Evolutionary conservation across 2,113 vertebrate species (phyloP).

Genomic region (Hoplias malabaricus): DNA sequence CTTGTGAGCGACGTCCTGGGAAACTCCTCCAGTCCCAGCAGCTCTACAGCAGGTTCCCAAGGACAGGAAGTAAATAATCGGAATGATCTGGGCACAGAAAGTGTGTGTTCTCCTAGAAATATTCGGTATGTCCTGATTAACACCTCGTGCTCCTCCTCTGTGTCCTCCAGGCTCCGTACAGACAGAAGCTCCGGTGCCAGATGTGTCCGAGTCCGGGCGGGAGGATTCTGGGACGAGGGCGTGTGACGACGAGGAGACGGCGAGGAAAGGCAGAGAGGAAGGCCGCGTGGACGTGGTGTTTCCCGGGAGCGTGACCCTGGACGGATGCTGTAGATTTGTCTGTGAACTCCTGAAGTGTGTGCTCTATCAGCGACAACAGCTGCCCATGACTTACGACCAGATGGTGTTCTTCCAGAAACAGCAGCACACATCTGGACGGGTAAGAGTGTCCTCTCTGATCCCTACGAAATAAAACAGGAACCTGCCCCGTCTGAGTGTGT

Average conservation of each 20-base stretch:
- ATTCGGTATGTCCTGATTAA: too few species aligned
- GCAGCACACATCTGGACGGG: slow-evolving; percentile 61
- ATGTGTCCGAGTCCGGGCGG: not conserved
- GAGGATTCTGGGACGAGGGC: not conserved
- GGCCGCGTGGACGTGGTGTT: slow-evolving; percentile 80
- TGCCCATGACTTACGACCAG: slow-evolving; percentile 93
- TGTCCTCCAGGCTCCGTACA: slow-evolving; percentile 14
- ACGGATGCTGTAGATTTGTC: slow-evolving; percentile 85
- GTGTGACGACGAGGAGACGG: slow-evolving; percentile 56
- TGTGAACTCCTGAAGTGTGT: slow-evolving; percentile 91
- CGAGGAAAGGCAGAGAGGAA: slow-evolving; percentile 65
- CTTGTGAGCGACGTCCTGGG: too few species aligned
- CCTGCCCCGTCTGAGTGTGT: too few species aligned
- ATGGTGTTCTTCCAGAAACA: slow-evolving; percentile 80
- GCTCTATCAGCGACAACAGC: slow-evolving; percentile 90
- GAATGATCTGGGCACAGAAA: too few species aligned
- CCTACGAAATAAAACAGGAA: too few species aligned
- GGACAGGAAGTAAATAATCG: too few species aligned
- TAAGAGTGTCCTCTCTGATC: slow-evolving; percentile 35
- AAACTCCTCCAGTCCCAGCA: too few species aligned
- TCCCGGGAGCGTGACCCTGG: slow-evolving; percentile 80
- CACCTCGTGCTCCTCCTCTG: not conserved
- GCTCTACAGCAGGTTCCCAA: too few species aligned
- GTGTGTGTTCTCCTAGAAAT: too few species aligned
- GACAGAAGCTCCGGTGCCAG: not conserved